phyloP scores from a whole-genome alignment of 2,113 vertebrate species.

The Heterocephalus glaber region DNA sequence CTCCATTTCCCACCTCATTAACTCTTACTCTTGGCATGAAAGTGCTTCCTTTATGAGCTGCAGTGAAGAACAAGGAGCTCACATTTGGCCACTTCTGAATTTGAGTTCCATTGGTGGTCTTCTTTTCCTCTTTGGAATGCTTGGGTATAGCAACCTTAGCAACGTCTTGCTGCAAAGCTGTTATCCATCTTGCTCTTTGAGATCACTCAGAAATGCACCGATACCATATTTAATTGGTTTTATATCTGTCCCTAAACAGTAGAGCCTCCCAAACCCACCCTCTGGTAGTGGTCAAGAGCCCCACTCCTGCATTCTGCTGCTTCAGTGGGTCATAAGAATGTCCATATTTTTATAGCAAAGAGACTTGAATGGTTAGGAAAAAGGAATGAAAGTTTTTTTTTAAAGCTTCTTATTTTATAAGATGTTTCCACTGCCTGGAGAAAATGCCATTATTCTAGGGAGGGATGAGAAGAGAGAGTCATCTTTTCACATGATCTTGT shows the following conservation, averaged over 20 bases:
- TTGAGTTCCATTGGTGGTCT: background rate
- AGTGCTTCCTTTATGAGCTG: slow-evolving; percentile 39
- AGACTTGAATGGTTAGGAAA: background rate
- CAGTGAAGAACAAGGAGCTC: background rate
- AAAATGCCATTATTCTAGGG: background rate
- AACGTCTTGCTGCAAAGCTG: background rate
- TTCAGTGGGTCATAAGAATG: background rate
- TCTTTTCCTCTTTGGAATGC: background rate
- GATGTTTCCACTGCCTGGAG: background rate
- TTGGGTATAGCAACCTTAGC: background rate
- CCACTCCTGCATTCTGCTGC: background rate
- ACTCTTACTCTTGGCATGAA: slow-evolving; percentile 60
- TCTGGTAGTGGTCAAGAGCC: background rate
- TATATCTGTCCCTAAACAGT: background rate
- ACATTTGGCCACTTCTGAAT: background rate
- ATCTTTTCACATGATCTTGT: background rate
- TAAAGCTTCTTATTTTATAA: background rate
- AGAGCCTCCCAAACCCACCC: background rate
- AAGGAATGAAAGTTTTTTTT: background rate
- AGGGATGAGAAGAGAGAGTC: background rate
- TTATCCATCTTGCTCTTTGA: background rate
- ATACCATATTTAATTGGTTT: background rate
- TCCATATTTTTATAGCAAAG: background rate
- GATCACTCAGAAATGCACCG: background rate
- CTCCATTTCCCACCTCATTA: slow-evolving; percentile 70